phyloP scores from a whole-genome alignment of 2,797 vertebrate genomes.

The Argyrosomus regius region DNA sequence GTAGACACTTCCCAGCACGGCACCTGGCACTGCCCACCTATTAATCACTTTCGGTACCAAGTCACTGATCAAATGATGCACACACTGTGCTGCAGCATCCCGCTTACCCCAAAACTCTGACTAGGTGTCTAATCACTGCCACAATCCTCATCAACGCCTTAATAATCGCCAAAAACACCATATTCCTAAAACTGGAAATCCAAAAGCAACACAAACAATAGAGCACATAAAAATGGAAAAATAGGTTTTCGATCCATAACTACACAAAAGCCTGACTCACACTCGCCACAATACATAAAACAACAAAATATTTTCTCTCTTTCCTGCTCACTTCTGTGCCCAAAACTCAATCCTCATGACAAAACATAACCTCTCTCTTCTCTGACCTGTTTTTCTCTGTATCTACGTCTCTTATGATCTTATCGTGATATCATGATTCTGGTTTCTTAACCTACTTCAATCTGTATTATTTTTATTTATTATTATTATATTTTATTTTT shows the following conservation, averaged over 20 bases:
- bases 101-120: background rate
- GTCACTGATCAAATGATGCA: background rate
- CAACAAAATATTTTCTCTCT: background rate
- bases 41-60: background rate
- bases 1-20: background rate
- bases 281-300: background rate
- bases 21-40: background rate
- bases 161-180: background rate
- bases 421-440: background rate
- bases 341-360: background rate
- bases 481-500: background rate
- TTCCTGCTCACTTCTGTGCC: background rate
- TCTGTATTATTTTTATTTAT: background rate
- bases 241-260: too few species aligned
- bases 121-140: background rate
- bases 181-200: background rate
- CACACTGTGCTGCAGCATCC: background rate
- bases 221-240: background rate
- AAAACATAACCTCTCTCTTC: slow-evolving; percentile 1
- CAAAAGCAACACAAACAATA: background rate
- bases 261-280: too few species aligned
- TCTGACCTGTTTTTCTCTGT: background rate
- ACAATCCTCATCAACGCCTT: background rate
- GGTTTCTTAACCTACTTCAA: background rate
- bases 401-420: background rate